Percentiles rank a stretch among this genome's conserved stretches.
Conservation (phyloP, 2,888 invertebrate genomes). For the Athetis lepigone region DNA sequence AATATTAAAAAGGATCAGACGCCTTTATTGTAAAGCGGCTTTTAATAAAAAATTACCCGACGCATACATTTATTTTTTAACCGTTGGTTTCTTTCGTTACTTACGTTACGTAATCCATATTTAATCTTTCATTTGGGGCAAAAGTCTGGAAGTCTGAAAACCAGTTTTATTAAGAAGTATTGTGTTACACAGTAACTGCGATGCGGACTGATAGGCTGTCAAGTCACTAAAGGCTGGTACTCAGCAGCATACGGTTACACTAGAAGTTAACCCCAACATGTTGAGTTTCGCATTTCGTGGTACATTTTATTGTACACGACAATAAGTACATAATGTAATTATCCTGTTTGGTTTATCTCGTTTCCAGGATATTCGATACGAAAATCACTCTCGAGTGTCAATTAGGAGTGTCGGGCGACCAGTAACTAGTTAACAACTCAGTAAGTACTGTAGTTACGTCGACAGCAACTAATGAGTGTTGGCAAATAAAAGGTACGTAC, state of each 20-base stretch:
- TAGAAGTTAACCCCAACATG: too few species aligned
- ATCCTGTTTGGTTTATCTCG: constrained; percentile 22
- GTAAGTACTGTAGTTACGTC: constrained; percentile 22
- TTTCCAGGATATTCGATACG: constrained; percentile 31
- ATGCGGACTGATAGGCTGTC: too few species aligned
- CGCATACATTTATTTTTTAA: not conserved
- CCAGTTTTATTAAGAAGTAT: too few species aligned
- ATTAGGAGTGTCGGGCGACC: constrained; percentile 38
- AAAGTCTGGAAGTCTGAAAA: too few species aligned
- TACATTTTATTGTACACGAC: constrained; percentile 2
- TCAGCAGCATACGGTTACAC: too few species aligned
- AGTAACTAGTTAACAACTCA: constrained; percentile 43
- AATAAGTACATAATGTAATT: constrained; percentile 10
- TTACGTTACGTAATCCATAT: not conserved
- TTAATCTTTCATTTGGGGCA: too few species aligned
- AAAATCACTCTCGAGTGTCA: constrained; percentile 40
- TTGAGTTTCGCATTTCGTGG: not conserved
- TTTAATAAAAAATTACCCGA: constrained; percentile 21
- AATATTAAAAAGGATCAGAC: constrained; percentile 37
- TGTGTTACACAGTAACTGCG: too few species aligned
- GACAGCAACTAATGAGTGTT: constrained; percentile 46
- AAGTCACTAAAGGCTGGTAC: too few species aligned
- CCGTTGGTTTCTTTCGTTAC: not conserved
- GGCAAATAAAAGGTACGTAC: constrained; percentile 25
- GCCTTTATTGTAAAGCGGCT: constrained; percentile 24